Evolutionary conservation across 2,888 invertebrate genomes (phyloP).

Genomic region (Lissocephala sabroskyi): DNA sequence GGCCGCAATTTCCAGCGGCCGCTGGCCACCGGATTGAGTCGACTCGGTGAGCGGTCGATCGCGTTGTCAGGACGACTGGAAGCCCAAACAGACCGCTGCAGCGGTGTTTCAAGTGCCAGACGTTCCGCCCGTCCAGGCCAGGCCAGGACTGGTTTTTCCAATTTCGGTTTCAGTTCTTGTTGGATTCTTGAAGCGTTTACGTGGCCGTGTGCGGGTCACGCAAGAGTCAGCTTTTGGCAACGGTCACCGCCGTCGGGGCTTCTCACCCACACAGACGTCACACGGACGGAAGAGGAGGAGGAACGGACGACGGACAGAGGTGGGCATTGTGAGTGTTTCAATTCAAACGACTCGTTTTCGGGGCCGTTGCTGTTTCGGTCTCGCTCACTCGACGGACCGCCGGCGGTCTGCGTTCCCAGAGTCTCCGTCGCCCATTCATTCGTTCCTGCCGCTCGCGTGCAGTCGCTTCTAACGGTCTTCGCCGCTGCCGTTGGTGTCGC

Average conservation of each 20-base stretch:
- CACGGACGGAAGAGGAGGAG: no score
- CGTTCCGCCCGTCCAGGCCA: constrained; percentile 45
- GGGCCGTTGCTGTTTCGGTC: constrained; percentile 14
- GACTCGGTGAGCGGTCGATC: constrained; percentile 29
- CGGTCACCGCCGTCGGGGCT: no score
- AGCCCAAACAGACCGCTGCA: constrained; percentile 30
- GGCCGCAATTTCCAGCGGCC: constrained; percentile 2
- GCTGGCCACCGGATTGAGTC: constrained; percentile 3
- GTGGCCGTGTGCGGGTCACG: constrained; percentile 47
- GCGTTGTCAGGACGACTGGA: constrained; percentile 66
- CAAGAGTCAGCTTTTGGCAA: constrained; percentile 35
- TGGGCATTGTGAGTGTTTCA: no score
- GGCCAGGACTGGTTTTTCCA: constrained; percentile 71
- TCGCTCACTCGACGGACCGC: constrained; percentile 2
- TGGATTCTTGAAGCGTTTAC: constrained; percentile 72
- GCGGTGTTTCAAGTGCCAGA: constrained; percentile 32
- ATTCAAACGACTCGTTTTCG: no score
- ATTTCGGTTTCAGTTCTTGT: constrained; percentile 72
- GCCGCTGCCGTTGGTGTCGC: constrained; percentile 26
- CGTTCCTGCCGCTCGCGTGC: constrained; percentile 52
- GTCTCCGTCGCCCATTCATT: constrained; percentile 43
- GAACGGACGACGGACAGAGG: no score
- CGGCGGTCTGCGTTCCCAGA: constrained; percentile 14
- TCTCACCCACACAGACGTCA: no score
- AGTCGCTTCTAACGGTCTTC: constrained; percentile 55